Base-by-base conservation (phyloP, 2,113 vertebrate genomes). In the Sardina pilchardus region DNA sequence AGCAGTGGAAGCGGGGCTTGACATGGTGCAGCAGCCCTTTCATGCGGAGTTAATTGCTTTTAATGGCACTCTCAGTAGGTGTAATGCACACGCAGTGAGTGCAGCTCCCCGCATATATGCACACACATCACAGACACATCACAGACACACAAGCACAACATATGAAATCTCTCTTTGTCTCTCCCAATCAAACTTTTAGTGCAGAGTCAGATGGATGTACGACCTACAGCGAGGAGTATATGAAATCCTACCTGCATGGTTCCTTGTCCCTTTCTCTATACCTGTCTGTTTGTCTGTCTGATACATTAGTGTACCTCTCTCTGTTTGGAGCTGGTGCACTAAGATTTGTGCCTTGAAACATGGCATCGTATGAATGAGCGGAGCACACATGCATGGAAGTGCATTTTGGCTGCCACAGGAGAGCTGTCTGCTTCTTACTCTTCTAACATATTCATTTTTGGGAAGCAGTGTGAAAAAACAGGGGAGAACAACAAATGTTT, bases 41-140 rank as follows among this genome's bases (percentile, higher is more conserved):
- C 48, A 53, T 17, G 34, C 26, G 26, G 82, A 56, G 44, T 83
- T 83, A 83, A 83, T 56, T 63, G 82, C 50, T 59, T 83, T 34
- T 83, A 83, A 83, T 63, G 34, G 50, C 30, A 63, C 30, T 59
- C 82, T 83, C 82, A 83, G 82, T 36, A 63, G 50, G 48, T 59
- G 53, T 36, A 39, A 47, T 34, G 39, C 82, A 83, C 16, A 59
- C 10, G 10, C 36, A 21, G 16, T 1, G 36, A 83, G 30, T 47
- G 6, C 44, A 9, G 30, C 63, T 34, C 63, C n/a, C 63, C 3
- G n/a, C n/a, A 16, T 4, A n/a, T n/a, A n/a, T 71, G 26, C 7
- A 34, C 63, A 71, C 63, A 10, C 63, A 71, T 10, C 26, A 4
- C 53, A 24, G 53, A 71, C 26, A 30, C 63, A 17, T 10, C 26